These are phyloP conservation scores for Lineus longissimus DNA, from an alignment of 1,140 invertebrate species.

Conservation along the genomic window DNA sequence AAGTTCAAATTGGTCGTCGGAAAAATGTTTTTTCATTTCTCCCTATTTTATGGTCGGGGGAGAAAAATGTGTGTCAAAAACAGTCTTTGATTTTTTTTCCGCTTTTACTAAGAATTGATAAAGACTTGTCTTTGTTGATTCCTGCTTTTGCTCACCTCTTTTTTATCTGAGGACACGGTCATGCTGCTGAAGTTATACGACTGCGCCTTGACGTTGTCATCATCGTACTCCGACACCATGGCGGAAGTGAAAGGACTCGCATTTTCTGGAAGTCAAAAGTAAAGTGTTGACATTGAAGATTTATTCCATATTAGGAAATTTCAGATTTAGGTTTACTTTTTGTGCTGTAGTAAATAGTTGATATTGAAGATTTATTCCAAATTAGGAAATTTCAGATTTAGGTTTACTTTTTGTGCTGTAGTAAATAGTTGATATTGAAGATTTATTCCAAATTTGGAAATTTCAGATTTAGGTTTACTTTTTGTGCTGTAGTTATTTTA, in stretches of 20 bases:
- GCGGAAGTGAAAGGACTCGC: background rate
- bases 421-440: background rate
- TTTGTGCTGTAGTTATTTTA: too few species aligned
- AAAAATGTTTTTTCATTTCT: too few species aligned
- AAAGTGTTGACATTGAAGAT: background rate
- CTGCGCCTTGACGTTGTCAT: conserved; percentile 7
- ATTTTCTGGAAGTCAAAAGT: background rate
- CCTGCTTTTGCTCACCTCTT: background rate
- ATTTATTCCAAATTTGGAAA: too few species aligned
- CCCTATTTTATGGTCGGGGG: too few species aligned
- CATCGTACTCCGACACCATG: conserved; percentile 12
- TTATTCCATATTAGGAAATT: background rate
- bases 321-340: background rate
- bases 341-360: background rate
- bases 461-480: too few species aligned
- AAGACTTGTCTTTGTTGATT: too few species aligned
- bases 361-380: background rate
- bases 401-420: background rate
- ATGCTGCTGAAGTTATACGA: conserved; percentile 9
- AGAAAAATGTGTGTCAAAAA: too few species aligned
- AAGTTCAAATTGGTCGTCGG: too few species aligned
- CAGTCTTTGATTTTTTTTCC: too few species aligned
- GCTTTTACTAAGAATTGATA: too few species aligned
- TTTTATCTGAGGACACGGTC: background rate
- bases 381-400: background rate